Percentiles rank a stretch among this genome's conserved stretches.
Evolutionary conservation across 1,140 invertebrate genomes (phyloP).

Genomic region (Papilio machaon): DNA sequence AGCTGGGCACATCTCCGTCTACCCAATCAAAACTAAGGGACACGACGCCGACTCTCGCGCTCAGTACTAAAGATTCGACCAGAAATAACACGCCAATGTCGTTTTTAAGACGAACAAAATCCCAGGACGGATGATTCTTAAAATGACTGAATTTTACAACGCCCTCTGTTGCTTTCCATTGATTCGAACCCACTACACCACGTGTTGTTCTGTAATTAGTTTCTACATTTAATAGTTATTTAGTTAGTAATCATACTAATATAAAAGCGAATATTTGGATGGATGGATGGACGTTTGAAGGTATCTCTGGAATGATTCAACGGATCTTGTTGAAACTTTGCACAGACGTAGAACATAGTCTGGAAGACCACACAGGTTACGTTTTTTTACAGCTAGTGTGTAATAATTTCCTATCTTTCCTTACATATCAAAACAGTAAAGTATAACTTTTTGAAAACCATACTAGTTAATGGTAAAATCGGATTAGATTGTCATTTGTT

Average conservation of each 20-base stretch:
- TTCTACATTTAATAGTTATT: neutral
- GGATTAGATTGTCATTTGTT: neutral
- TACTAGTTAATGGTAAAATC: neutral
- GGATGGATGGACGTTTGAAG: too few relatives aligned
- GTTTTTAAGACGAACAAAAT: slow-evolving; percentile 45
- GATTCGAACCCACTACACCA: slow-evolving; percentile 53
- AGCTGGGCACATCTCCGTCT: slow-evolving; percentile 29
- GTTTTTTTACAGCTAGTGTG: too few relatives aligned
- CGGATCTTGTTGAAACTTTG: too few relatives aligned
- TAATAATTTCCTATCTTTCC: too few relatives aligned
- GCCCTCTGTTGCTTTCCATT: slow-evolving; percentile 46
- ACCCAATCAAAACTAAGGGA: slow-evolving; percentile 44
- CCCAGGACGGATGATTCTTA: slow-evolving; percentile 49
- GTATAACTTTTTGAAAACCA: neutral
- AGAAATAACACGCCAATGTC: slow-evolving; percentile 51
- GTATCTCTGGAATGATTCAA: too few relatives aligned
- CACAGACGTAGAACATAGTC: too few relatives aligned
- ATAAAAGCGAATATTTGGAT: too few relatives aligned
- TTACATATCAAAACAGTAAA: neutral
- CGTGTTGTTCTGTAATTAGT: neutral
- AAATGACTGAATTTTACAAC: slow-evolving; percentile 40
- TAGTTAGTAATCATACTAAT: too few relatives aligned
- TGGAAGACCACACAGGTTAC: too few relatives aligned
- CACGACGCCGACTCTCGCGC: slow-evolving; percentile 40
- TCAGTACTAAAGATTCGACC: slow-evolving; percentile 36